These are phyloP conservation scores for Chironomus tentans DNA, from an alignment of 2,888 invertebrate genomes.

Conservation along the genomic window DNA sequence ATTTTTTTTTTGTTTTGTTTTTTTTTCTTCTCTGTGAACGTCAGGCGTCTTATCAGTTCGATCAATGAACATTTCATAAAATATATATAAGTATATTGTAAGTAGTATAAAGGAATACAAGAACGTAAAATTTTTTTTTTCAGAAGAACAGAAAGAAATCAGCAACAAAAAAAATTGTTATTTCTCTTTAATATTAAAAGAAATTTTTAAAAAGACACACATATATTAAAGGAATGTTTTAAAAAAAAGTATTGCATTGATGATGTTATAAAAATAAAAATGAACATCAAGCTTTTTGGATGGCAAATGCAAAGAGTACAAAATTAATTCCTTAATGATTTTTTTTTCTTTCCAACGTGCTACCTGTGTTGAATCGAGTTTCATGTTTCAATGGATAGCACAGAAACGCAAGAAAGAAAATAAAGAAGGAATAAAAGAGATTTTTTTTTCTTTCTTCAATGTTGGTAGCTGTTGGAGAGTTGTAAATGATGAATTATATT, in stretches of 20 bases:
- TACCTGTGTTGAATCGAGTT: constrained; percentile 22
- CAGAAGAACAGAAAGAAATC: background rate
- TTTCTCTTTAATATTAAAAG: too few species aligned
- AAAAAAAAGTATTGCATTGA: constrained; percentile 4
- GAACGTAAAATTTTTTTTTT: background rate
- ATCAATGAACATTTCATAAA: background rate
- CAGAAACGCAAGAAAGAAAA: background rate
- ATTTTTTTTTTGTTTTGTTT: background rate
- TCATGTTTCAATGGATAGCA: background rate
- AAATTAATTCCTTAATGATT: constrained; percentile 27
- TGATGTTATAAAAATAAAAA: constrained; percentile 26
- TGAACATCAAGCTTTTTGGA: constrained; percentile 3
- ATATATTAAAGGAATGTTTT: too few species aligned
- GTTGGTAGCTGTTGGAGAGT: constrained; percentile 26
- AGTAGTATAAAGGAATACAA: background rate
- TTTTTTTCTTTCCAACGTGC: constrained; percentile 1
- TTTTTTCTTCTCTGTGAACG: background rate
- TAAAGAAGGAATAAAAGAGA: background rate
- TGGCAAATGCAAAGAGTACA: background rate
- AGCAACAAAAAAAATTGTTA: background rate
- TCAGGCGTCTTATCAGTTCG: constrained; percentile 4
- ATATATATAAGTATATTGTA: background rate
- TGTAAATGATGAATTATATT: constrained; percentile 27
- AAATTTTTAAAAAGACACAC: too few species aligned
- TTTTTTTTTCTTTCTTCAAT: background rate